Conservation (phyloP, 2,113 vertebrate species). For the Heloderma charlesbogerti region DNA sequence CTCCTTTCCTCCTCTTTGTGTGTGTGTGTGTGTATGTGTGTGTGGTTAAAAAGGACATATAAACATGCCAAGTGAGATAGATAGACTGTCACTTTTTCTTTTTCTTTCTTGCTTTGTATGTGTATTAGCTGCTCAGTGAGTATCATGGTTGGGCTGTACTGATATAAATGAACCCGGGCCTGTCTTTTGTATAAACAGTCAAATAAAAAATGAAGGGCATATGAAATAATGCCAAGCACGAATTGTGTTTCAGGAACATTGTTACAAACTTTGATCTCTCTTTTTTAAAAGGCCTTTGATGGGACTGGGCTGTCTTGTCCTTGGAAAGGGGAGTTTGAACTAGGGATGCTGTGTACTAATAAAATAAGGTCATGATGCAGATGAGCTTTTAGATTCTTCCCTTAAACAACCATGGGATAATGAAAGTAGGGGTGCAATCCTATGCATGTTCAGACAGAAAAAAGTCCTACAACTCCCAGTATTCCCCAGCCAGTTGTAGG, state of each 20-base stretch:
- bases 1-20: constrained; percentile 64
- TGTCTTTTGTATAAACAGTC: constrained; percentile 63
- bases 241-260: background rate
- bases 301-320: background rate
- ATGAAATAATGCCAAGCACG: constrained; percentile 35
- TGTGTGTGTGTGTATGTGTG: background rate
- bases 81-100: constrained; percentile 69
- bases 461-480: background rate
- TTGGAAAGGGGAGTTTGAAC: background rate
- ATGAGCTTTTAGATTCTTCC: background rate
- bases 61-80: constrained; percentile 78
- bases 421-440: background rate
- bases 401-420: background rate
- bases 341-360: background rate
- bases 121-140: constrained; percentile 53
- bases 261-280: background rate
- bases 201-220: constrained; percentile 37
- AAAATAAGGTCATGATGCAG: background rate
- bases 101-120: constrained; percentile 56
- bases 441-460: background rate
- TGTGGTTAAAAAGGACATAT: constrained; percentile 71
- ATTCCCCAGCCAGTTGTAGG: no score
- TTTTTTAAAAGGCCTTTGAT: background rate
- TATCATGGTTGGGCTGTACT: constrained; percentile 46
- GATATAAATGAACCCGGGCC: constrained; percentile 35